Percentiles rank a stretch among this genome's conserved stretches.
Conservation (phyloP, 53 echinoderm and acorn worm genomes). For the Arbacia lixula region DNA sequence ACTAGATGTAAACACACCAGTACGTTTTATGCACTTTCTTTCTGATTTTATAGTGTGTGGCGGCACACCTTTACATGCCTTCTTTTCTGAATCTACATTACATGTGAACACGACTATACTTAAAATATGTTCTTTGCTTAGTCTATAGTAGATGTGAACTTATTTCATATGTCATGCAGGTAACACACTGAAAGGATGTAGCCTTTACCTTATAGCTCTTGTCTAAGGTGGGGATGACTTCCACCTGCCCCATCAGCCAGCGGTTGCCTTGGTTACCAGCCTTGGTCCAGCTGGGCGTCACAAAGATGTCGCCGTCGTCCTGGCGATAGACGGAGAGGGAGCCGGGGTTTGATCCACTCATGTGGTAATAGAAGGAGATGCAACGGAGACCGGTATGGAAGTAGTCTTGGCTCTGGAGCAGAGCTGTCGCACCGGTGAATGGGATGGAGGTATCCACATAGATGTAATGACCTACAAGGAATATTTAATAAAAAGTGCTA, state of each 20-base stretch:
- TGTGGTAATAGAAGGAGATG: conserved; percentile 85
- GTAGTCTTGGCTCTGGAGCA: conserved; percentile 61
- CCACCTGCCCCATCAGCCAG: conserved; percentile 68
- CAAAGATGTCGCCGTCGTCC: conserved; percentile 69
- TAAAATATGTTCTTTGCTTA: no score
- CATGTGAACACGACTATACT: no score
- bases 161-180: no score
- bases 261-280: conserved; percentile 73
- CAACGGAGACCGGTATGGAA: conserved; percentile 70
- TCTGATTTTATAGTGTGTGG: no score
- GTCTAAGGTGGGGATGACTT: conserved; percentile 19
- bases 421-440: conserved; percentile 12
- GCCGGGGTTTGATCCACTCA: conserved; percentile 74
- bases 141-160: no score
- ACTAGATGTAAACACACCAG: no score
- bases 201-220: conserved; percentile 48
- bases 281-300: conserved; percentile 68
- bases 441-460: conserved; percentile 35
- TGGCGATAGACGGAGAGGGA: conserved; percentile 73
- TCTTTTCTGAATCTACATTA: no score
- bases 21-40: no score
- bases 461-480: conserved; percentile 35
- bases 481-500: background rate
- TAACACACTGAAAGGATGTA: no score
- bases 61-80: no score